phyloP scores from a whole-genome alignment of 1,140 invertebrate species.

The Saccostrea echinata region DNA sequence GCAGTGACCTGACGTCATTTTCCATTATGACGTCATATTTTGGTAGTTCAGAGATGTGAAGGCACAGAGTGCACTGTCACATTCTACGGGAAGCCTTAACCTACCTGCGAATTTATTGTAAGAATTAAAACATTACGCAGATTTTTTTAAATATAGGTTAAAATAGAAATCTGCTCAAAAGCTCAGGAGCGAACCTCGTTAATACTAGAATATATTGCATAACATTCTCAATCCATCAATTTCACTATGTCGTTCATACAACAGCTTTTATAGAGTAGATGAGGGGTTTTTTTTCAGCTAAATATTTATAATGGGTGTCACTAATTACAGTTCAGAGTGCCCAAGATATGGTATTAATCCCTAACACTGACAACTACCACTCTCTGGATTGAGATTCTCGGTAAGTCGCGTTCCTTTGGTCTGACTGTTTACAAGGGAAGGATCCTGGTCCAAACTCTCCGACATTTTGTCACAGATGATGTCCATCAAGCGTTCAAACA shows the following conservation, averaged over 20 bases:
- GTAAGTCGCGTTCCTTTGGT: conserved; percentile 77
- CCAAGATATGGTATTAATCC: background rate
- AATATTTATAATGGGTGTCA: conserved; percentile 8
- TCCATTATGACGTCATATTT: too few species aligned
- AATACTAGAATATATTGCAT: conserved; percentile 38
- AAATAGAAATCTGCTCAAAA: too few species aligned
- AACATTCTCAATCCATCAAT: conserved; percentile 14
- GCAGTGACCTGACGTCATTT: too few species aligned
- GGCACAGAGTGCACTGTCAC: too few species aligned
- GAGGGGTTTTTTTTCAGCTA: conserved; percentile 8
- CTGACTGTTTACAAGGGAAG: conserved; percentile 78
- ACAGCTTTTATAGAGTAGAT: background rate
- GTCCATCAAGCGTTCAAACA: conserved; percentile 92
- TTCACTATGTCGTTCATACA: conserved; percentile 34
- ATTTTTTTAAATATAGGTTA: too few species aligned
- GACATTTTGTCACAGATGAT: conserved; percentile 99
- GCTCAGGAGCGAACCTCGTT: background rate
- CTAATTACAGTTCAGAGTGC: background rate
- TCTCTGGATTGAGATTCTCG: conserved; percentile 76
- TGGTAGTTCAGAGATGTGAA: too few species aligned
- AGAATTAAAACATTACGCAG: too few species aligned
- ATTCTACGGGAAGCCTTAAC: too few species aligned
- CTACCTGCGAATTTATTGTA: too few species aligned
- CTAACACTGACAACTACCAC: conserved; percentile 76
- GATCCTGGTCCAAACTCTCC: conserved; percentile 86